Evolutionary conservation across 2,113 vertebrate species (phyloP).

Genomic region (Prionailurus viverrinus): DNA sequence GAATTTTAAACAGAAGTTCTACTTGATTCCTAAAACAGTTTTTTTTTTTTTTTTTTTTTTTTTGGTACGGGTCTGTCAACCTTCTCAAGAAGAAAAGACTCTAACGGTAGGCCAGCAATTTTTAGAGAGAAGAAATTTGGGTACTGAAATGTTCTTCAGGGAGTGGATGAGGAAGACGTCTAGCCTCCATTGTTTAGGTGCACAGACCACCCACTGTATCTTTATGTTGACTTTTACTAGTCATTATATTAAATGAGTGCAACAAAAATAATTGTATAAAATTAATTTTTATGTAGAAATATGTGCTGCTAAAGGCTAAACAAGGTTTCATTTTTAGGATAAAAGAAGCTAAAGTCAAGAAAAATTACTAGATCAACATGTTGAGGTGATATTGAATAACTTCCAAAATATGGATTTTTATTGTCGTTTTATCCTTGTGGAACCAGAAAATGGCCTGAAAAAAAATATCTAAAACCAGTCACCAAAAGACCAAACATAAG

Average conservation of each 20-base stretch:
- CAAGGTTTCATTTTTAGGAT: neutral
- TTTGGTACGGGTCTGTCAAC: neutral
- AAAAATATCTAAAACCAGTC: neutral
- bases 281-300: neutral
- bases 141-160: neutral
- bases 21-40: neutral
- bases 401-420: neutral
- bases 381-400: neutral
- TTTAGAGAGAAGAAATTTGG: neutral
- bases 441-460: neutral
- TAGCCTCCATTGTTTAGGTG: neutral
- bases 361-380: neutral
- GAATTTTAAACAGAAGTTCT: neutral
- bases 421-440: neutral
- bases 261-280: neutral
- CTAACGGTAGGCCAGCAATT: neutral
- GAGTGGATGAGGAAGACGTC: neutral
- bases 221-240: neutral
- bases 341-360: neutral
- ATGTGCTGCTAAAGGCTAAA: neutral
- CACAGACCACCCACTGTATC: rapidly evolving
- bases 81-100: neutral
- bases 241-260: neutral
- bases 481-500: neutral
- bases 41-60: neutral